These are phyloP conservation scores for Chionodraco myersi DNA, from an alignment of 2,113 vertebrate genomes.

Conservation along the genomic window DNA sequence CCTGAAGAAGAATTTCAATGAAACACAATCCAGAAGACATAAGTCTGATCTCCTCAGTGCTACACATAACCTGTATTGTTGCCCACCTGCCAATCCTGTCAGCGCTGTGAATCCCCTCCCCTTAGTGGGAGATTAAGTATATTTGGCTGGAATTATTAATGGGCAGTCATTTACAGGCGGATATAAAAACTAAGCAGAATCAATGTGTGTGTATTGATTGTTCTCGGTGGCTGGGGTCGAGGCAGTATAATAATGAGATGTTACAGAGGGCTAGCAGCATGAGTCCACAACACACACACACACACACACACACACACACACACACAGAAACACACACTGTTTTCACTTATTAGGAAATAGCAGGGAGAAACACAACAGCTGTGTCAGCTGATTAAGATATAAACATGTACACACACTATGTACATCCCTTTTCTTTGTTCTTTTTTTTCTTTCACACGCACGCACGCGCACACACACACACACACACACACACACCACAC, in stretches of 20 bases:
- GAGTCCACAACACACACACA: slow-evolving; percentile 45
- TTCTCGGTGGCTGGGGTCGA: slow-evolving; percentile 82
- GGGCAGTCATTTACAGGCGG: slow-evolving; percentile 82
- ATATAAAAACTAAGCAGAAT: slow-evolving; percentile 86
- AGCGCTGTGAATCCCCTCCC: slow-evolving; percentile 60
- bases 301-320: too few species aligned
- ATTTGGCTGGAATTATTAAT: slow-evolving; percentile 86
- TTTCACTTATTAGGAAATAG: slow-evolving; percentile 56
- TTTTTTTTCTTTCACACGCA: slow-evolving; percentile 1
- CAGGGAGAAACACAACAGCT: slow-evolving; percentile 55
- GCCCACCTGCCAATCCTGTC: slow-evolving; percentile 71
- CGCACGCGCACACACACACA: neutral
- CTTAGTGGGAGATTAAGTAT: slow-evolving; percentile 82
- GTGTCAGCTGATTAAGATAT: slow-evolving; percentile 68
- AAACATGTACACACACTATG: slow-evolving; percentile 53
- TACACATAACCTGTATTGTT: slow-evolving; percentile 57
- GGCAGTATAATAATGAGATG: slow-evolving; percentile 85
- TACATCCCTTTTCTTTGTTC: slow-evolving; percentile 29
- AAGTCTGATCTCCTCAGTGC: slow-evolving; percentile 37
- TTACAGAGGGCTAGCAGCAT: slow-evolving; percentile 71
- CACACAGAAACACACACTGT: slow-evolving; percentile 8
- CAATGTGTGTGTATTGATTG: slow-evolving; percentile 85
- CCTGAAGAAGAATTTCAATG: slow-evolving; percentile 55
- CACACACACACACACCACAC: neutral
- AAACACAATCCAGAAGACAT: slow-evolving; percentile 49